Evolutionary conservation across 2,797 vertebrate genomes (phyloP), one percentile per base, ranked within the genome.

Genomic region (Acestrorhynchus altus): DNA sequence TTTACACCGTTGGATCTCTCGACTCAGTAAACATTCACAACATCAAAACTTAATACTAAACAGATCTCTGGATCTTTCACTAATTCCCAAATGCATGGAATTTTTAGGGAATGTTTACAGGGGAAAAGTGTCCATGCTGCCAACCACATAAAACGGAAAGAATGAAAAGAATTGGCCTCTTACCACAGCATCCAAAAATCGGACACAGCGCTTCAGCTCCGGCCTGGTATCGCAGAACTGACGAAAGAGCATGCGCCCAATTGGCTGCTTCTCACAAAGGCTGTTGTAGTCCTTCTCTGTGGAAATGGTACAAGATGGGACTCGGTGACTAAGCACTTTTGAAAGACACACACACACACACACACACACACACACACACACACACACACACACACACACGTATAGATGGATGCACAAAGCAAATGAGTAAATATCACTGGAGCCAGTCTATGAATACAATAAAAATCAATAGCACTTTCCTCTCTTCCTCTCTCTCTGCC

Each of bases 121-220:
- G 49, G 24, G n/a, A 64, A 73, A 69, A 69, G 15, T 20, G 4
- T 2, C 35, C 39, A 47, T 56, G 8, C 52, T 7, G 54, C 44
- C 42, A 10, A 47, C 13, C 5, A 47, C 47, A 3, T n/a, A 20
- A n/a, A 70, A 66, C n/a, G 20, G 35, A 42, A 59, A 7, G 18
- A 71, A 56, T 15, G 7, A 44, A 18, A 26, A 6, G 5, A 6
- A 18, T 39, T 26, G 28, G 40, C 24, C 67, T 13, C 96, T 97
- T 90, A 99, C 98, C 96, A 98, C 96, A 0, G 95, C 94, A 13
- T 99, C 97, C 90, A 99, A 91, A 87, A 99, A 98, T 86, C 90
- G 93, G 80, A 96, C 90, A 2, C 97, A 99, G 81, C 93, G 95
- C 0, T 87, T 92, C 86, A 98, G 93, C 88, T 98, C 97, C 0